A percentile compares a stretch with the other conserved stretches of the same genome.
Evolutionary conservation across 1,140 invertebrate genomes (phyloP).

Genomic region (Eriosoma lanigerum): DNA sequence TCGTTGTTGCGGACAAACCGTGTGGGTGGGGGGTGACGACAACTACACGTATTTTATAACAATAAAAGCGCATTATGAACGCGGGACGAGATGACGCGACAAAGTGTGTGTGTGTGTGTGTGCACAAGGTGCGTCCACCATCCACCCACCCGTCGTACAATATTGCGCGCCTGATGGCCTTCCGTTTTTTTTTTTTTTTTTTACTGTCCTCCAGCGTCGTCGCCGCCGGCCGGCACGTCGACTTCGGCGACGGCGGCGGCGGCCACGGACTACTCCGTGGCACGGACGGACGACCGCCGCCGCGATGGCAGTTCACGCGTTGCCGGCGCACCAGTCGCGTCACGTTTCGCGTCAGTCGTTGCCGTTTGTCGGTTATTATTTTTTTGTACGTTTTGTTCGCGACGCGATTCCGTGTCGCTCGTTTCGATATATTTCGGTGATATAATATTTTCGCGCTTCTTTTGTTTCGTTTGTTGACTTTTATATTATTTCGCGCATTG

Average conservation of each 20-base stretch:
- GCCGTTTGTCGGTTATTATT: not conserved
- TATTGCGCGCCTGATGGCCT: conserved; percentile 39
- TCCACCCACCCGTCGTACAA: not conserved
- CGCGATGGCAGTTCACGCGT: conserved; percentile 30
- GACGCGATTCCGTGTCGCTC: not conserved
- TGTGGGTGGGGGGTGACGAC: not conserved
- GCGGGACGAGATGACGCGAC: conserved; percentile 3
- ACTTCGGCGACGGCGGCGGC: not conserved
- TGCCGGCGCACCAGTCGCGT: conserved; percentile 8
- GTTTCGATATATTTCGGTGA: not conserved
- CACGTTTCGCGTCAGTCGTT: not conserved
- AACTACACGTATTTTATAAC: conserved; percentile 6
- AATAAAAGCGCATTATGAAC: conserved; percentile 11
- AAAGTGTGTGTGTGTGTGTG: conserved; percentile 17
- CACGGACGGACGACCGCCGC: not conserved
- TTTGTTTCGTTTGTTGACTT: not conserved
- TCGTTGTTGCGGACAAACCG: not conserved
- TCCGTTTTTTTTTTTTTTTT: no score
- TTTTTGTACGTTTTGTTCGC: not conserved
- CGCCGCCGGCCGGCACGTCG: not conserved
- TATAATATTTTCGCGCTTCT: not conserved
- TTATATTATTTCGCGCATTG: no score
- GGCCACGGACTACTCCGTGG: not conserved
- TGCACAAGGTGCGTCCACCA: conserved; percentile 32
- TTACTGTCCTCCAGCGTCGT: not conserved